A percentile compares a stretch with the other conserved stretches of the same genome.
Evolutionary conservation across 2,113 vertebrate species (phyloP).

Genomic region (Serilophus lunatus): DNA sequence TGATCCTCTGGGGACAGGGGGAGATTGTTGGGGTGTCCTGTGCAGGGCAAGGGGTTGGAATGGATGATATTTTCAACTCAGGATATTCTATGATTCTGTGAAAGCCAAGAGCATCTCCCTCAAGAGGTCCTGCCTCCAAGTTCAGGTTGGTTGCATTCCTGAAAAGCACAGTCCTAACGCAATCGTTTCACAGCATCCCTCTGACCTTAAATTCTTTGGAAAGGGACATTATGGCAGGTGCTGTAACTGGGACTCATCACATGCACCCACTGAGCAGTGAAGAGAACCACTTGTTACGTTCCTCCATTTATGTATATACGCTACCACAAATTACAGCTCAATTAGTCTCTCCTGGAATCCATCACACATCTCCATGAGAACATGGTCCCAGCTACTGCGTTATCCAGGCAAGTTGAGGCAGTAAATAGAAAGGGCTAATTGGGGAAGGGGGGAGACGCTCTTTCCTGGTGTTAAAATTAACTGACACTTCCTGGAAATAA

Average conservation of each 20-base stretch:
- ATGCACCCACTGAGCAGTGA: not conserved
- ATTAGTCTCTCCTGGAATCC: not conserved
- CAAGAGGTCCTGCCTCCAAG: fast-evolving
- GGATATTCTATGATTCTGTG: not conserved
- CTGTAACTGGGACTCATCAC: not conserved
- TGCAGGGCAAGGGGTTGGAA: fast-evolving
- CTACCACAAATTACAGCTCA: not conserved
- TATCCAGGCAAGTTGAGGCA: not conserved
- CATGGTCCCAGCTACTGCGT: not conserved
- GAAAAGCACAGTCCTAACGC: not conserved
- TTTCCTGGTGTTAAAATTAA: slow-evolving; percentile 35
- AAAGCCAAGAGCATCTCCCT: not conserved
- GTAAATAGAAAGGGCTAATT: slow-evolving; percentile 11
- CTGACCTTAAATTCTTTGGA: not conserved
- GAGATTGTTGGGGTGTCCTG: no score
- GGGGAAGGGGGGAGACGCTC: not conserved
- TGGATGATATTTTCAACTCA: not conserved
- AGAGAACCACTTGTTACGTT: not conserved
- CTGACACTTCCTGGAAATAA: slow-evolving; percentile 66
- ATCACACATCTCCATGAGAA: not conserved
- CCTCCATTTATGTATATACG: not conserved
- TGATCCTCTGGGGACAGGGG: no score
- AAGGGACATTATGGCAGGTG: not conserved
- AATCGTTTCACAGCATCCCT: fast-evolving
- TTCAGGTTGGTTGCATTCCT: not conserved